Percentiles rank a stretch among this genome's conserved stretches.
phyloP scores from a whole-genome alignment of 2,797 vertebrate genomes.

The Brotula barbata region DNA sequence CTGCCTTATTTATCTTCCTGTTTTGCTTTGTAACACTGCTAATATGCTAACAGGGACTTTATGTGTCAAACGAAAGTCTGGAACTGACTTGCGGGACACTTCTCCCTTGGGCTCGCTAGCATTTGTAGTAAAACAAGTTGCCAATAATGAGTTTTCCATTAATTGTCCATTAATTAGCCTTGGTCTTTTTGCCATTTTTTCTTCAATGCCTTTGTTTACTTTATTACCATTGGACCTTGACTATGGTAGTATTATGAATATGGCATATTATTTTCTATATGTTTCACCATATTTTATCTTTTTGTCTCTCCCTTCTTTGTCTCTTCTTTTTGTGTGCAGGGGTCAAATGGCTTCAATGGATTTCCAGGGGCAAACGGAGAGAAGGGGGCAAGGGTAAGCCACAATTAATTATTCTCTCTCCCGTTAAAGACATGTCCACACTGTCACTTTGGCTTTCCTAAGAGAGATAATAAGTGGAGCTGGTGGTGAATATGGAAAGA shows the following conservation, averaged over 20 bases:
- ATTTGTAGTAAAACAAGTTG: constrained; percentile 12
- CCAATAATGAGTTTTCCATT: constrained; percentile 7
- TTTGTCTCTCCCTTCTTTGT: constrained; percentile 5
- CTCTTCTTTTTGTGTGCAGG: constrained; percentile 74
- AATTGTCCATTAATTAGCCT: constrained; percentile 36
- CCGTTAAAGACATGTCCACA: neutral
- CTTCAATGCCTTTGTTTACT: constrained; percentile 11
- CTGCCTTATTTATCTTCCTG: constrained; percentile 47
- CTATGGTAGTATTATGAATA: too few relatives aligned
- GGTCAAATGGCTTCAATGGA: constrained; percentile 92
- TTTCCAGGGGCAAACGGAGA: constrained; percentile 94
- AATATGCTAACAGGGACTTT: constrained; percentile 37
- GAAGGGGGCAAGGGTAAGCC: constrained; percentile 92
- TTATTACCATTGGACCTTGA: constrained; percentile 9
- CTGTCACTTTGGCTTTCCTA: neutral
- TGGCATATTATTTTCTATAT: neutral
- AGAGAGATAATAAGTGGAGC: neutral
- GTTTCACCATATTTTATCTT: neutral
- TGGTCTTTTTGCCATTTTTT: constrained; percentile 7
- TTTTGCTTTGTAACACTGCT: constrained; percentile 45
- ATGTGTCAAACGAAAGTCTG: constrained; percentile 26
- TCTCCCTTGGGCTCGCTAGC: constrained; percentile 12
- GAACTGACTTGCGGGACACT: constrained; percentile 10
- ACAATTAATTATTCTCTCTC: constrained; percentile 8
- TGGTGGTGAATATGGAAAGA: neutral